Evolutionary conservation across 2,113 vertebrate genomes (phyloP).

Genomic region (Lontra canadensis): DNA sequence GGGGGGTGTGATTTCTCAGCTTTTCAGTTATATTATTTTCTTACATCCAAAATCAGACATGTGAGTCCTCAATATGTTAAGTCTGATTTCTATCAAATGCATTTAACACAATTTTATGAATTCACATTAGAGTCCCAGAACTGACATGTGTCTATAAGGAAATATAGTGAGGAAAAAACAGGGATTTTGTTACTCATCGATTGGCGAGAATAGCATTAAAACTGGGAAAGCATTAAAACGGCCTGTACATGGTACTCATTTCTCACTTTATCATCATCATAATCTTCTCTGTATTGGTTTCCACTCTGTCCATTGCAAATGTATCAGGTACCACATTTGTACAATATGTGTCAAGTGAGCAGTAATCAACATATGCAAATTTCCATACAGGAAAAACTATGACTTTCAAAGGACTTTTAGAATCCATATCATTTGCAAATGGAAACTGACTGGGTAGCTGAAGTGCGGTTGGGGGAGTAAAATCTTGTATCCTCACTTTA

Average conservation of each 20-base stretch:
- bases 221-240: not conserved
- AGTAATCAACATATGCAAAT: not conserved
- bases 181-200: not conserved
- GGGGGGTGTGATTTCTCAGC: not conserved
- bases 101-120: not conserved
- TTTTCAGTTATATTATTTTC: not conserved
- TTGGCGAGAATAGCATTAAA: not conserved
- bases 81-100: not conserved
- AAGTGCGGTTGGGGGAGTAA: not conserved
- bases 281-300: not conserved
- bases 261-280: not conserved
- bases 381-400: not conserved
- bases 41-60: not conserved
- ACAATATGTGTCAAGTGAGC: not conserved
- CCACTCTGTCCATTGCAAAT: not conserved
- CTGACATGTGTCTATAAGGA: not conserved
- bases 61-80: not conserved
- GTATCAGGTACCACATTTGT: not conserved
- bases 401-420: not conserved
- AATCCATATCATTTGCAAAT: not conserved
- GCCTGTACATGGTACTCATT: fast-evolving
- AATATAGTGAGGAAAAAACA: not conserved
- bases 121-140: not conserved
- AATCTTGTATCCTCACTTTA: not conserved
- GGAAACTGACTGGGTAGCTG: not conserved